Evolutionary conservation across 2,113 vertebrate species (phyloP), one percentile per base, ranked within the genome.

Genomic region (Dendropsophus ebraccatus): DNA sequence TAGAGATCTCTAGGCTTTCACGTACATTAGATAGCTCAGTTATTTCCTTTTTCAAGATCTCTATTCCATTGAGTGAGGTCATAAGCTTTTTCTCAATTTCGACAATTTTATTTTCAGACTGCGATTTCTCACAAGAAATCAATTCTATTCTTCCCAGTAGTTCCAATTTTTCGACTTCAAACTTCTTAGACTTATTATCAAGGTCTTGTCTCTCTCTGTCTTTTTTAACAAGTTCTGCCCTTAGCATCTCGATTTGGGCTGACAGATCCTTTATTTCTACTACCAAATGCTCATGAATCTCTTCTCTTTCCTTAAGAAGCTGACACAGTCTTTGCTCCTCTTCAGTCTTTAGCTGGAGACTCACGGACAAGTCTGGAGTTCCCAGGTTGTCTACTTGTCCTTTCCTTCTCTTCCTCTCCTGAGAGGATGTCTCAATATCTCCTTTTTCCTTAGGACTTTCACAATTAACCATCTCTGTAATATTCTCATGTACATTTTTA

Each of bases 21-120:
- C 92, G 56, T 74, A 88, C 87, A 76, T 92, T 90, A 83, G 91
- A 89, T 81, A 91, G 88, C 87, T 93, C 90, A 49, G 90, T 81
- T 1, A 88, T 87, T 65, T 91, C 91, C 81, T 54, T 87, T 83
- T 92, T 85, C 50, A 89, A 1, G 0, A 90, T 90, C 78, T 95
- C 93, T 47, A 93, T 78, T 60, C 94, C 90, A 84, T 92, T 89
- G 45, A 82, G 90, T 7, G 93, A 76, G 0, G 87, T 88, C 23
- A 91, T 87, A 5, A 87, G 87, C 87, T 95, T 92, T 72, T 95
- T 92, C 32, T 91, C 92, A 74, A 92, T 87, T 25, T 72, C 77
- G 35, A 75, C 75, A 81, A 89, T 28, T 88, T 89, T 90, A 23
- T 89, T 70, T 67, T 73, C 12, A 8, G 93, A 78, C 13, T 87